phyloP scores from a whole-genome alignment of 2,797 vertebrate species.

The Enoplosus armatus region DNA sequence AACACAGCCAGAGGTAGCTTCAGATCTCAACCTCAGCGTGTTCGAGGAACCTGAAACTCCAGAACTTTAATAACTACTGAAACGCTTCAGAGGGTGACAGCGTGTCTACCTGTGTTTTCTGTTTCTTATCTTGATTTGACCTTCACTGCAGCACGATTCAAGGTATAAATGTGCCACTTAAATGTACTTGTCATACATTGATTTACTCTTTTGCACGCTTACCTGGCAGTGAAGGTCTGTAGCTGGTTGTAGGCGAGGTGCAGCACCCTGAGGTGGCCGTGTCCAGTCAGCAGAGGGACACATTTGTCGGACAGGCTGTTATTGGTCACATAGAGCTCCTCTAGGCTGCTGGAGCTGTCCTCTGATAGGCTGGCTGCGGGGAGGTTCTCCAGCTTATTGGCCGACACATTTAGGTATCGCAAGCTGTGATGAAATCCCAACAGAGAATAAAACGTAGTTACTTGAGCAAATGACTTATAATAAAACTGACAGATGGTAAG shows the following conservation, averaged over 20 bases:
- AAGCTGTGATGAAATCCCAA: conserved; percentile 82
- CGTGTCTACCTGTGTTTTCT: neutral
- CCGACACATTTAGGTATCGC: conserved; percentile 93
- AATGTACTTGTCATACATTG: neutral
- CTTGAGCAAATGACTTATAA: neutral
- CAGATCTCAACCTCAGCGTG: neutral
- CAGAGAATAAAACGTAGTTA: conserved; percentile 13
- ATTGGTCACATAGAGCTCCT: conserved; percentile 95
- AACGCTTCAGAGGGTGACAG: neutral
- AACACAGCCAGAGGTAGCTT: neutral
- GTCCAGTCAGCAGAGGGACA: conserved; percentile 92
- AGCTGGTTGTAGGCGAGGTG: conserved; percentile 96
- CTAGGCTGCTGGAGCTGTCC: conserved; percentile 91
- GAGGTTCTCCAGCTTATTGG: conserved; percentile 94
- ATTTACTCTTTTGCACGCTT: neutral
- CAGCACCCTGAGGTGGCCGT: conserved; percentile 91
- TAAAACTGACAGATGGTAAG: neutral
- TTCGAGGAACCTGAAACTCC: neutral
- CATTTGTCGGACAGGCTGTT: conserved; percentile 95
- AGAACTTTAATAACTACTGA: neutral
- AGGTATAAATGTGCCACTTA: neutral
- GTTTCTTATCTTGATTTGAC: neutral
- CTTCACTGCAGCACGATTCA: neutral
- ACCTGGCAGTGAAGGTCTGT: conserved; percentile 97
- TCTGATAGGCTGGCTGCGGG: conserved; percentile 94